Evolutionary conservation across 2,797 vertebrate species (phyloP).

Genomic region (Enteromius treurensis): DNA sequence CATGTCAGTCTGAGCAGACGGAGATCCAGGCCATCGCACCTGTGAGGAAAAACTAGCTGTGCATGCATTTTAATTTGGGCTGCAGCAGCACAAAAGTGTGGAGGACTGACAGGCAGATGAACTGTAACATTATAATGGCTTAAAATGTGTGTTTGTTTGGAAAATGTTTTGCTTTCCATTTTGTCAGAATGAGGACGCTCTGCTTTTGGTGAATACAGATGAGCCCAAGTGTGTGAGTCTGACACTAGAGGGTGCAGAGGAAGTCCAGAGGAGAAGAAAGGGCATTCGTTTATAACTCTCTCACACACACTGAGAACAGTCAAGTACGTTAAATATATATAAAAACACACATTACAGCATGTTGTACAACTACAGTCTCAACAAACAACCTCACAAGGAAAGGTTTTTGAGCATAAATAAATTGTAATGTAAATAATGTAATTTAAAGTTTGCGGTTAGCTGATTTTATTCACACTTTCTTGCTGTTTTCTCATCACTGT

Average conservation of each 20-base stretch:
- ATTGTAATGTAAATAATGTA: no score
- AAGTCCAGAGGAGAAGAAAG: constrained; percentile 1
- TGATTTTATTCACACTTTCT: not conserved
- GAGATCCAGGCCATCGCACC: constrained; percentile 46
- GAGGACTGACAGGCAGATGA: constrained; percentile 57
- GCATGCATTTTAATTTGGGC: constrained; percentile 58
- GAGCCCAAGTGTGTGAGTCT: not conserved
- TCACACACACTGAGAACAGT: not conserved
- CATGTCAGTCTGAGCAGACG: constrained; percentile 31
- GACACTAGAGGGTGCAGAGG: constrained; percentile 61
- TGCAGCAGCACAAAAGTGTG: constrained; percentile 11
- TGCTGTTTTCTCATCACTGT: not conserved
- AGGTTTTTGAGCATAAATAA: not conserved
- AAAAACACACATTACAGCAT: not conserved
- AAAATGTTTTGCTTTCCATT: not conserved
- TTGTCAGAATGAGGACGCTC: not conserved
- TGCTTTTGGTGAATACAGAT: constrained; percentile 15
- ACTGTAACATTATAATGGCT: constrained; percentile 54
- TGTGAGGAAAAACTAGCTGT: constrained; percentile 52
- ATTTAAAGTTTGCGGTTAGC: not conserved
- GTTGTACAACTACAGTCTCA: not conserved
- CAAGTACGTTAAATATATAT: not conserved
- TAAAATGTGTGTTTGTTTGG: constrained; percentile 3
- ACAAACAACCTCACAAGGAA: not conserved
- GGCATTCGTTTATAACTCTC: not conserved